Evolutionary conservation across 2,888 invertebrate genomes (phyloP).

Genomic region (Drosophila monieri): DNA sequence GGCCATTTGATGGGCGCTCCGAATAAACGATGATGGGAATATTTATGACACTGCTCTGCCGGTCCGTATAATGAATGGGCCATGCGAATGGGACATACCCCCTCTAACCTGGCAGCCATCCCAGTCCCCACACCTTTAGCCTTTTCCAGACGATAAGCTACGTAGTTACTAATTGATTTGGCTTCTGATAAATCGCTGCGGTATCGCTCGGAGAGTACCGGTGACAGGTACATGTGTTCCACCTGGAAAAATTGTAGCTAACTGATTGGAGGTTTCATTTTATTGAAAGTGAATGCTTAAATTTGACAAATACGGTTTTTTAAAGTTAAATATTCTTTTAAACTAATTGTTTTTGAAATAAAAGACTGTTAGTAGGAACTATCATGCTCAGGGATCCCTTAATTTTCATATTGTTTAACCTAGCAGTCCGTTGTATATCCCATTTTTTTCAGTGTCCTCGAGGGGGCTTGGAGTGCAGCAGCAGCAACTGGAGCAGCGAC

Average conservation of each 20-base stretch:
- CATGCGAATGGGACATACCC: slow-evolving; percentile 55
- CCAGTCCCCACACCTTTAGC: slow-evolving; percentile 9
- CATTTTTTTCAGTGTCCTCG: slow-evolving; percentile 22
- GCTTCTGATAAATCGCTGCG: slow-evolving; percentile 70
- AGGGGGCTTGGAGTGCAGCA: slow-evolving; percentile 16
- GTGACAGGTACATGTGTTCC: slow-evolving; percentile 59
- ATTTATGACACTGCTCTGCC: slow-evolving; percentile 76
- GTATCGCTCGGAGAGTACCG: slow-evolving; percentile 40
- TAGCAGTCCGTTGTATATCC: background rate
- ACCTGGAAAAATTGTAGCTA: slow-evolving; percentile 7
- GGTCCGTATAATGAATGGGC: slow-evolving; percentile 76
- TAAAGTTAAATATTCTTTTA: too few relatives aligned
- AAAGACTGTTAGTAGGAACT: too few relatives aligned
- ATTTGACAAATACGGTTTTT: too few relatives aligned
- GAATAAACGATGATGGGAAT: slow-evolving; percentile 79
- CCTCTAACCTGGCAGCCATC: background rate
- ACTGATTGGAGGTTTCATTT: background rate
- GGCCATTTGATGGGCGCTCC: slow-evolving; percentile 68
- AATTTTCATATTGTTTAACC: background rate
- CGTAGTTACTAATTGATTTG: slow-evolving; percentile 75
- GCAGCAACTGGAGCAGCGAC: slow-evolving; percentile 19
- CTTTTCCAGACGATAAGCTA: slow-evolving; percentile 61
- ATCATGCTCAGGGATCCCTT: too few relatives aligned
- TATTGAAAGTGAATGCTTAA: background rate
- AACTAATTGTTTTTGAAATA: too few relatives aligned